Percentiles rank a stretch among this genome's conserved stretches.
Conservation (phyloP, 2,888 invertebrate genomes). For the Hydrotaea cyrtoneurina region DNA sequence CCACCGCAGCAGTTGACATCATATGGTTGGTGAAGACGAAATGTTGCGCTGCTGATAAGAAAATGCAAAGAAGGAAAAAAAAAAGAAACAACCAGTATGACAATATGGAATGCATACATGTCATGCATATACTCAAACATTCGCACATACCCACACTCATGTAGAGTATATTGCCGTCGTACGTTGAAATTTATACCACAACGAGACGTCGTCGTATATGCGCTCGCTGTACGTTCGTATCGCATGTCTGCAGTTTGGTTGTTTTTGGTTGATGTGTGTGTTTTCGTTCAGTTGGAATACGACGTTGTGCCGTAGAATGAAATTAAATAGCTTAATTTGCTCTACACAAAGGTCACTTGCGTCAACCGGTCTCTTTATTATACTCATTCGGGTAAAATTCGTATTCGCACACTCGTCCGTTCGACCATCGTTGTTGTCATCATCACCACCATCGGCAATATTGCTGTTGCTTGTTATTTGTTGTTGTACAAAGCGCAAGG, state of each 20-base stretch:
- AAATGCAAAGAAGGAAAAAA: slow-evolving; percentile 11
- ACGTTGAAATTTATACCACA: too few relatives aligned
- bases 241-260: too few relatives aligned
- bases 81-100: background rate
- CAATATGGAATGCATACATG: background rate
- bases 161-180: too few relatives aligned
- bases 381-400: background rate
- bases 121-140: too few relatives aligned
- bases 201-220: too few relatives aligned
- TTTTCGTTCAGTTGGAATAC: background rate
- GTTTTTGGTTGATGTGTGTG: too few relatives aligned
- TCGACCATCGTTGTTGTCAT: background rate
- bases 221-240: too few relatives aligned
- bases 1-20: background rate
- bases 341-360: slow-evolving; percentile 58
- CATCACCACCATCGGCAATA: background rate
- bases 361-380: slow-evolving; percentile 45
- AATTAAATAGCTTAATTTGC: slow-evolving; percentile 51
- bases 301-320: slow-evolving; percentile 26
- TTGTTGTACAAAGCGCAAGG: background rate
- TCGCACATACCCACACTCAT: background rate
- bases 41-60: slow-evolving; percentile 17
- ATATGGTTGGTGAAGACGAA: background rate
- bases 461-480: background rate
- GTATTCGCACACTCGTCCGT: background rate